Evolutionary conservation across 2,888 invertebrate genomes (phyloP), one percentile per base, ranked within the genome.

Genomic region (Tupiocoris notatus): DNA sequence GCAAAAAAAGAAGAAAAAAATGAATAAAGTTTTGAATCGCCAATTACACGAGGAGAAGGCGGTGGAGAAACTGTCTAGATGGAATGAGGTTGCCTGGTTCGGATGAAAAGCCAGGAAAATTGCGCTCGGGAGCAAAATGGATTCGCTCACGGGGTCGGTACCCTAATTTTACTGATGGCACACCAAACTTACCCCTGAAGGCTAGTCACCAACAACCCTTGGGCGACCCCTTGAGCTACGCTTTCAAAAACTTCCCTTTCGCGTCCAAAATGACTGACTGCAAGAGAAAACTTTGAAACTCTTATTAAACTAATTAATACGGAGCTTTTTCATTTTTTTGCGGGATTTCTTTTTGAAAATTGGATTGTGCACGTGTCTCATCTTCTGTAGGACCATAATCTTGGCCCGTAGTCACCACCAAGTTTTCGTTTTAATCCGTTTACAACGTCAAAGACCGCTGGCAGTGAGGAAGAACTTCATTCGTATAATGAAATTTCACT

Each of bases 11-110:
- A 23, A 23, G 25, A 39, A 65, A 59, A 63, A 63, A 70, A 57
- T 67, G 67, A 67, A 67, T 56, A 16, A 67, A 73, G 73, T 73
- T 61, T 39, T 73, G 73, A 73, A 73, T 73, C 73, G 54, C 73
- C 73, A 73, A 73, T 73, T 73, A 73, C 73, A 18, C 39, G 39
- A 39, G n/a, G 17, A n/a, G 18, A 59, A 59, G 59, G 59, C 6
- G n/a, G 59, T 18, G 18, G 7, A n/a, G 18, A n/a, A 18, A 59
- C 59, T 3, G n/a, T 2, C 59, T 18, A 18, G 18, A 59, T 39
- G 59, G 59, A 59, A 59, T 17, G 59, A 70, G 70, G 39, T n/a
- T n/a, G n/a, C n/a, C n/a, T n/a, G n/a, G n/a, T 65, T 24, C n/a
- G 59, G 61, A 70, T 70, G 70, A 63, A 73, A 73, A 73, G 73